Evolutionary conservation across 1,140 invertebrate species (phyloP).

Genomic region (Pachyrhynchus sulphureomaculatus): DNA sequence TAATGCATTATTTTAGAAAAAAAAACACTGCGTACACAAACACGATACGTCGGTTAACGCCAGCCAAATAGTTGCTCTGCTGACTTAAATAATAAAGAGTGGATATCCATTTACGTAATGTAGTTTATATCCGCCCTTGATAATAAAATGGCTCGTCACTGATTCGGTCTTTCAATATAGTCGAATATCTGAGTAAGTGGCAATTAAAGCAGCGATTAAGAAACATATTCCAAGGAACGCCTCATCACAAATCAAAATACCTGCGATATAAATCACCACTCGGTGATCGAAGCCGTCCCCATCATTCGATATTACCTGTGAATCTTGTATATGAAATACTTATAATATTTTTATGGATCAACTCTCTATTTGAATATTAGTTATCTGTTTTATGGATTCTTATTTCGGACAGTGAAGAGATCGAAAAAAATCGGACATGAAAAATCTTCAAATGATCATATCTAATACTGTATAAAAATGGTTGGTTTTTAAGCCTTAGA

Average conservation of each 20-base stretch:
- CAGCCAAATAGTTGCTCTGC: no score
- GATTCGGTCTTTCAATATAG: constrained; percentile 23
- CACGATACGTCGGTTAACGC: no score
- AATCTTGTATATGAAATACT: constrained; percentile 16
- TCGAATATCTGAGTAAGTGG: constrained; percentile 40
- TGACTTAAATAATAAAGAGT: no score
- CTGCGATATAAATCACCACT: constrained; percentile 40
- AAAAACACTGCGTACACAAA: no score
- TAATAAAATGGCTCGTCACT: constrained; percentile 31
- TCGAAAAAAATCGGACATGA: no score
- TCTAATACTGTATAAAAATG: no score
- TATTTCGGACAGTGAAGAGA: no score
- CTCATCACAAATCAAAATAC: constrained; percentile 44
- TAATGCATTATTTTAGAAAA: no score
- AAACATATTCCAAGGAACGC: constrained; percentile 42
- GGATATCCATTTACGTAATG: no score
- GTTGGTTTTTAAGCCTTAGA: no score
- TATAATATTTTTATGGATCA: not conserved
- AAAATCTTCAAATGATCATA: no score
- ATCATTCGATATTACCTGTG: constrained; percentile 29
- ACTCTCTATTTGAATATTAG: not conserved
- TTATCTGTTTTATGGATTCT: no score
- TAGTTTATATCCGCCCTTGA: not conserved
- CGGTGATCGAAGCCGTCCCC: constrained; percentile 33
- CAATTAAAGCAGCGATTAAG: constrained; percentile 44